Conservation (phyloP, 2,888 invertebrate genomes). For the Rhynchonema sp. region DNA sequence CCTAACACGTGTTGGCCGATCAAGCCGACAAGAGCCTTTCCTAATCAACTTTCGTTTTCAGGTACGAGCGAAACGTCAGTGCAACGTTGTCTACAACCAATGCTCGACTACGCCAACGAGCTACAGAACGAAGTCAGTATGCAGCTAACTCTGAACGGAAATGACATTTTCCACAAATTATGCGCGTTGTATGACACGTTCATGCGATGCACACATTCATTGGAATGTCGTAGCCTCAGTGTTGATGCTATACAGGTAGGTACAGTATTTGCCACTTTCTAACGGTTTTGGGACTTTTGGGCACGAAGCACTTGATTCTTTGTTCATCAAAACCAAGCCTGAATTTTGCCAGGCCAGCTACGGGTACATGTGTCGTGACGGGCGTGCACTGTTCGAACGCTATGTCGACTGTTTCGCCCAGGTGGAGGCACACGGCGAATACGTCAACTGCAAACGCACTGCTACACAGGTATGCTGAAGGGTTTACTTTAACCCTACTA, state of each 20-base stretch:
- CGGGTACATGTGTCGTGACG: slow-evolving; percentile 23
- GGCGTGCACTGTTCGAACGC: slow-evolving; percentile 18
- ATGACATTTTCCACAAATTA: slow-evolving; percentile 17
- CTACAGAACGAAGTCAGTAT: not conserved
- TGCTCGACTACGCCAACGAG: slow-evolving; percentile 1
- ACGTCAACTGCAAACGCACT: slow-evolving; percentile 21
- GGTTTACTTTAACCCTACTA: too few species aligned
- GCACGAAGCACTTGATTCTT: too few species aligned
- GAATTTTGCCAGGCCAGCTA: slow-evolving; percentile 23
- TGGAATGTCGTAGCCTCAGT: not conserved
- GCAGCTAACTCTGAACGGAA: not conserved
- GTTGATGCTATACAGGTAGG: not conserved
- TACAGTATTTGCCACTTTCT: too few species aligned
- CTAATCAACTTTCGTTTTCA: too few species aligned
- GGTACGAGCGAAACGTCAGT: too few species aligned
- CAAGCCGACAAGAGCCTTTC: too few species aligned
- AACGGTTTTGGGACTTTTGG: too few species aligned
- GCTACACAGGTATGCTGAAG: too few species aligned
- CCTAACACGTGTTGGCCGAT: too few species aligned
- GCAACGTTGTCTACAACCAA: not conserved
- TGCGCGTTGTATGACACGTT: slow-evolving; percentile 19
- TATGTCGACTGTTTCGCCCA: slow-evolving; percentile 25
- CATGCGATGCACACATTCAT: slow-evolving; percentile 9
- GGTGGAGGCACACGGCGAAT: slow-evolving; percentile 17
- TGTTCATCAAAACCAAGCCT: too few species aligned